These are phyloP conservation scores for Cepaea hortensis DNA, from an alignment of 2,888 invertebrate genomes.

Conservation along the genomic window DNA sequence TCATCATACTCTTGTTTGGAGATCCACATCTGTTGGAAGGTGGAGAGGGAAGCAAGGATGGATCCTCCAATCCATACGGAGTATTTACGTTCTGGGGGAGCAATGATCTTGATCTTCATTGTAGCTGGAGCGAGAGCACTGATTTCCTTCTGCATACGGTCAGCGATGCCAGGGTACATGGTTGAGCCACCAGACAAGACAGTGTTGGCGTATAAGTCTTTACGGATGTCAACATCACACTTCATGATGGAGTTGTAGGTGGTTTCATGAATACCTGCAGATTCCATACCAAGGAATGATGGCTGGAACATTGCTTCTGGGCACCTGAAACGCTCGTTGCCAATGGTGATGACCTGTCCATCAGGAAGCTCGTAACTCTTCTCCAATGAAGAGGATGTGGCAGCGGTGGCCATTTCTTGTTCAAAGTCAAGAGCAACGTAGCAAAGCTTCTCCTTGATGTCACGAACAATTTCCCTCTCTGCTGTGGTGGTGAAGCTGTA, in stretches of 20 bases:
- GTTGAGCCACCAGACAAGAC: conserved; percentile 95
- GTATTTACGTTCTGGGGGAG: conserved; percentile 74
- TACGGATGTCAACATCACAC: conserved; percentile 73
- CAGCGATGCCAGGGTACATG: conserved; percentile 97
- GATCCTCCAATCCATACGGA: conserved; percentile 77
- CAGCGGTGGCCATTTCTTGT: conserved; percentile 95
- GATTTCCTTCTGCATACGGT: conserved; percentile 98
- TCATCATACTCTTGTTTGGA: conserved; percentile 87
- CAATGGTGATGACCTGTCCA: conserved; percentile 74
- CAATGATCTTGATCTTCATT: conserved; percentile 80
- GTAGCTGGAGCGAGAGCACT: conserved; percentile 85
- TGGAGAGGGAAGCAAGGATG: conserved; percentile 79
- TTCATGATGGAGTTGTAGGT: conserved; percentile 71
- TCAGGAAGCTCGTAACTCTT: conserved; percentile 84
- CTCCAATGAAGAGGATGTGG: conserved; percentile 91
- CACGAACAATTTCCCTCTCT: conserved; percentile 55
- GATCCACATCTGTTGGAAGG: conserved; percentile 80
- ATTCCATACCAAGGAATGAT: conserved; percentile 78
- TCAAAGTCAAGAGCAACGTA: conserved; percentile 91
- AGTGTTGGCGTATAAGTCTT: conserved; percentile 79
- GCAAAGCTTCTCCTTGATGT: conserved; percentile 94
- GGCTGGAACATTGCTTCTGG: conserved; percentile 71
- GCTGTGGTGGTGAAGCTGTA: conserved; percentile 17
- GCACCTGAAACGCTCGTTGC: conserved; percentile 69
- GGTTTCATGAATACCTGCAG: conserved; percentile 78